Evolutionary conservation across 2,888 invertebrate genomes (phyloP).

Genomic region (Gasteruption jaculator): DNA sequence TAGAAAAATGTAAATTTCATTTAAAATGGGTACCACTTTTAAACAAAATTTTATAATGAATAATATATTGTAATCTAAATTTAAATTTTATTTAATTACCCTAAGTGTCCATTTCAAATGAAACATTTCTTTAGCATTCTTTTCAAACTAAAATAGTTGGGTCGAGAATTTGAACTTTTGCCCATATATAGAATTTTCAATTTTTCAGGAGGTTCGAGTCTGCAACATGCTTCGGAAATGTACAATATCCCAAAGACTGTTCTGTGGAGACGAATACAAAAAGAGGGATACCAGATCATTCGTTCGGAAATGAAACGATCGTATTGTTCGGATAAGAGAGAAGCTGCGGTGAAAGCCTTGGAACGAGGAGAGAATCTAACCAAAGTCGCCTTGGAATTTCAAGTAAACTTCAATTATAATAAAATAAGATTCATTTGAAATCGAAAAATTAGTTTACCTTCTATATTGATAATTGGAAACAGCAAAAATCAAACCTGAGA

Average conservation of each 20-base stretch:
- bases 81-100: no score
- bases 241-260: slow-evolving; percentile 52
- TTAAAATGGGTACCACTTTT: no score
- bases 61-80: no score
- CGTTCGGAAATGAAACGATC: slow-evolving; percentile 39
- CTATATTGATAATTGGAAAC: no score
- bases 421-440: no score
- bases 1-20: no score
- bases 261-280: slow-evolving; percentile 51
- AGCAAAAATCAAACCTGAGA: no score
- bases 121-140: no score
- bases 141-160: no score
- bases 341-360: slow-evolving; percentile 49
- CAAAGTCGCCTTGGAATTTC: slow-evolving; percentile 48
- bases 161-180: neutral
- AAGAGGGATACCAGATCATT: slow-evolving; percentile 42
- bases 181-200: slow-evolving; percentile 1
- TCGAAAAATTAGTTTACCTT: no score
- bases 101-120: no score
- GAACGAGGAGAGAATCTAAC: slow-evolving; percentile 50
- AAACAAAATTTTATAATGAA: no score
- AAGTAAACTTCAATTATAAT: slow-evolving; percentile 41
- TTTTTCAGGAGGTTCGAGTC: slow-evolving; percentile 45
- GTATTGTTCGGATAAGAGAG: slow-evolving; percentile 44
- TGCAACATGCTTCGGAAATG: slow-evolving; percentile 49